These are phyloP conservation scores for Polymixis flavicincta DNA, from an alignment of 2,888 invertebrate species.

Conservation along the genomic window DNA sequence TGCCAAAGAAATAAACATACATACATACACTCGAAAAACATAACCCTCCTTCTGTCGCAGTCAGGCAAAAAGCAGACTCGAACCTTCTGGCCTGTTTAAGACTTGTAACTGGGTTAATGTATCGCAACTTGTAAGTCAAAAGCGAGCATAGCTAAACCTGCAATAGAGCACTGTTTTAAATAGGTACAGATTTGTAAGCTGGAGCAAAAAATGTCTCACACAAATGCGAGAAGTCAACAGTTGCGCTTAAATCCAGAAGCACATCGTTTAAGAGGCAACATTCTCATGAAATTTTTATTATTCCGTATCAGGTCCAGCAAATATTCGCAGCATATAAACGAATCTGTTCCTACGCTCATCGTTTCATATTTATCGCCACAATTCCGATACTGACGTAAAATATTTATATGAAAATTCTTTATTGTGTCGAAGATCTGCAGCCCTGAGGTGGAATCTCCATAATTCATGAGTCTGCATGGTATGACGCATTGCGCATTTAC, in stretches of 20 bases:
- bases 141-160: too few species aligned
- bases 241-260: background rate
- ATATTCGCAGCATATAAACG: constrained; percentile 40
- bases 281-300: constrained; percentile 13
- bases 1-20: too few species aligned
- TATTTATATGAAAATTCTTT: constrained; percentile 57
- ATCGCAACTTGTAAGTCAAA: background rate
- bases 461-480: constrained; percentile 82
- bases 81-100: background rate
- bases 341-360: constrained; percentile 28
- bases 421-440: constrained; percentile 56
- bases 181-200: background rate
- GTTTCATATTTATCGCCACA: constrained; percentile 49
- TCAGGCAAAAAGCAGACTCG: background rate
- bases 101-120: background rate
- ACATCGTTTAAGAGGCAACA: background rate
- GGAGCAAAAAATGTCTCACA: background rate
- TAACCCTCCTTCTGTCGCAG: too few species aligned
- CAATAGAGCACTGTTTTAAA: background rate
- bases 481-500: constrained; percentile 86
- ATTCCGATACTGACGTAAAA: constrained; percentile 52
- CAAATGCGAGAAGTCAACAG: background rate
- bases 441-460: constrained; percentile 73
- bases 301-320: background rate
- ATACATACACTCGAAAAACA: too few species aligned